Conservation (phyloP, 2,113 vertebrate genomes). For the Crotophaga sulcirostris region DNA sequence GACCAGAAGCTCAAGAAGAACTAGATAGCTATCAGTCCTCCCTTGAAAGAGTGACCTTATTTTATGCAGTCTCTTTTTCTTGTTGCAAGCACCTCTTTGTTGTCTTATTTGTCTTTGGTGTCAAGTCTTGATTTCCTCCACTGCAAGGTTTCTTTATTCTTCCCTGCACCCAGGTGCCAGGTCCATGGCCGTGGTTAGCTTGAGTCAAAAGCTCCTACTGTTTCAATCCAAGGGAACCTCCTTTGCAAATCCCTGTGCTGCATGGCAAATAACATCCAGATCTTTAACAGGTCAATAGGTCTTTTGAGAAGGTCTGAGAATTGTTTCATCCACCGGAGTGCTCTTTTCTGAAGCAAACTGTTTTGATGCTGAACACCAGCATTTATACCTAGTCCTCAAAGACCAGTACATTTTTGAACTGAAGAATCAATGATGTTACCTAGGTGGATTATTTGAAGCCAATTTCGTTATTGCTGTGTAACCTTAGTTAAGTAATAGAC, state of each 20-base stretch:
- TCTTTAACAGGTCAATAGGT: conserved; percentile 3
- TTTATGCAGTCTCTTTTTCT: neutral
- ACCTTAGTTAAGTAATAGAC: neutral
- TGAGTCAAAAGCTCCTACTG: conserved; percentile 1
- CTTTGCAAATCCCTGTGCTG: neutral
- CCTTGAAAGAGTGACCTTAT: rapidly evolving
- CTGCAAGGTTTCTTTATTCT: neutral
- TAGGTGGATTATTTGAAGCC: conserved; percentile 45
- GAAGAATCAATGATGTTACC: conserved; percentile 40
- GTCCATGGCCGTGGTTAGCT: neutral
- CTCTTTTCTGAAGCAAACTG: conserved; percentile 32
- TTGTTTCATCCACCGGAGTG: conserved; percentile 31
- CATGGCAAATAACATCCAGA: conserved; percentile 1
- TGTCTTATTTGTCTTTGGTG: neutral
- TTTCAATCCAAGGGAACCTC: neutral
- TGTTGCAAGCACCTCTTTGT: neutral
- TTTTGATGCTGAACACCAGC: conserved; percentile 38
- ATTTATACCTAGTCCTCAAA: conserved; percentile 37
- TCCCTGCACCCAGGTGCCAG: neutral
- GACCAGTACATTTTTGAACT: conserved; percentile 36
- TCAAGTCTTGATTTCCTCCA: neutral
- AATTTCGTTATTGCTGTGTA: conserved; percentile 31
- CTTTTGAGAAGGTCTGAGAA: conserved; percentile 15
- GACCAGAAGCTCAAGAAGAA: neutral
- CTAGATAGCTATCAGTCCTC: neutral